Percentiles rank a stretch among this genome's conserved stretches.
Evolutionary conservation across 2,888 invertebrate species (phyloP).

Genomic region (Synergus itoensis): DNA sequence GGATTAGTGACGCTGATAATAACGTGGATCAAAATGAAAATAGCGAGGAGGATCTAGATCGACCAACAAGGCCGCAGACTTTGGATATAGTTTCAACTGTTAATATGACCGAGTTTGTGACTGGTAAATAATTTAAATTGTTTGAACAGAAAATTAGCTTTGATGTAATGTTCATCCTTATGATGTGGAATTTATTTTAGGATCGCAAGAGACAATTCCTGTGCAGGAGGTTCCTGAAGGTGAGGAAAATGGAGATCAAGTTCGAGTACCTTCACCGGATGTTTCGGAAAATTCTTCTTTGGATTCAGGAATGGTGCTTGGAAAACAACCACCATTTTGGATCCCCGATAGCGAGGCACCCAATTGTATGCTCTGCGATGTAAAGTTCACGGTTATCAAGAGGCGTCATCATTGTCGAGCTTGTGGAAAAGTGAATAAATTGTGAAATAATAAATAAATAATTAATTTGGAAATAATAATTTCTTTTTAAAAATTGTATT

Average conservation of each 20-base stretch:
- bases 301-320: conserved; percentile 79
- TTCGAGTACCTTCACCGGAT: conserved; percentile 69
- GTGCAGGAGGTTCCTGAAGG: conserved; percentile 62
- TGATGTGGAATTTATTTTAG: conserved; percentile 45
- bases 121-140: conserved; percentile 55
- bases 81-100: conserved; percentile 70
- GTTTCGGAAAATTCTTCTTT: conserved; percentile 71
- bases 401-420: conserved; percentile 93
- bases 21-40: conserved; percentile 57
- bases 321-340: conserved; percentile 91
- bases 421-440: conserved; percentile 85
- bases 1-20: conserved; percentile 47
- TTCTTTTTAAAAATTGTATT: conserved; percentile 29
- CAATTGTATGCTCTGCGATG: conserved; percentile 90
- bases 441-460: background rate
- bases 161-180: background rate
- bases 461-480: conserved; percentile 26
- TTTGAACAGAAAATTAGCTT: background rate
- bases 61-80: conserved; percentile 72
- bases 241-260: conserved; percentile 62
- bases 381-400: conserved; percentile 89
- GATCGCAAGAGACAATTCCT: conserved; percentile 57
- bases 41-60: conserved; percentile 63
- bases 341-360: conserved; percentile 90
- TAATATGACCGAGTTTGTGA: conserved; percentile 60